Percentiles rank a stretch among this genome's conserved stretches.
Conservation (phyloP, 1,140 invertebrate species). For the Proctacanthus coquilletti region DNA sequence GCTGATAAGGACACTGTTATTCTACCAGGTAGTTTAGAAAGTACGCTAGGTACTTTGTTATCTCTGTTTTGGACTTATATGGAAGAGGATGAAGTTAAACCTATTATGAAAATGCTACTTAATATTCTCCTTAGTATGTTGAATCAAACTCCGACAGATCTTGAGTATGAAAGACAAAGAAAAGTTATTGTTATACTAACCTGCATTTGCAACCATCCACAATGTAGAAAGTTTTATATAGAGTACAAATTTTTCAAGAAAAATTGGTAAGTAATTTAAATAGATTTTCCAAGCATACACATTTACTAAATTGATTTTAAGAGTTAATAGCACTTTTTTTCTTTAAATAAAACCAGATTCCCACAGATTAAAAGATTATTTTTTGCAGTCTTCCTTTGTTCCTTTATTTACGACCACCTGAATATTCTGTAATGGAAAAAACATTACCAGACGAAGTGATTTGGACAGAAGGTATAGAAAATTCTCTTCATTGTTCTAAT, state of each 20-base stretch:
- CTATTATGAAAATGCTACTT: conserved; percentile 41
- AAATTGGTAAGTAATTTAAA: conserved; percentile 33
- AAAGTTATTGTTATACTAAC: conserved; percentile 35
- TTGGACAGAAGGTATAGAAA: conserved; percentile 26
- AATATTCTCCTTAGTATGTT: conserved; percentile 40
- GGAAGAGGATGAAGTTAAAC: conserved; percentile 44
- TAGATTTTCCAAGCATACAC: conserved; percentile 3
- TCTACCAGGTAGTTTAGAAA: conserved; percentile 14
- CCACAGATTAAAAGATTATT: too few species aligned
- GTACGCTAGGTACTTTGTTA: conserved; percentile 16
- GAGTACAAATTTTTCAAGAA: conserved; percentile 29
- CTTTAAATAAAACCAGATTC: not conserved
- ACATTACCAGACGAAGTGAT: conserved; percentile 21
- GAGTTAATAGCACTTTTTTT: conserved; percentile 3
- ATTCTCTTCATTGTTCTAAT: too few species aligned
- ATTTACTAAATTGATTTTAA: conserved; percentile 3
- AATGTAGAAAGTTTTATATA: conserved; percentile 20
- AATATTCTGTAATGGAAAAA: conserved; percentile 21
- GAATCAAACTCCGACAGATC: conserved; percentile 39
- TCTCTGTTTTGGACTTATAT: conserved; percentile 51
- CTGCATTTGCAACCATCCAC: conserved; percentile 30
- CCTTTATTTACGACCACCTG: conserved; percentile 23
- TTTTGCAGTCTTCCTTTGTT: conserved; percentile 20
- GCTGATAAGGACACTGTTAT: conserved; percentile 4
- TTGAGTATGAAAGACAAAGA: conserved; percentile 43